These are phyloP conservation scores for Grapholita molesta DNA, from an alignment of 1,140 invertebrate species.

Conservation along the genomic window DNA sequence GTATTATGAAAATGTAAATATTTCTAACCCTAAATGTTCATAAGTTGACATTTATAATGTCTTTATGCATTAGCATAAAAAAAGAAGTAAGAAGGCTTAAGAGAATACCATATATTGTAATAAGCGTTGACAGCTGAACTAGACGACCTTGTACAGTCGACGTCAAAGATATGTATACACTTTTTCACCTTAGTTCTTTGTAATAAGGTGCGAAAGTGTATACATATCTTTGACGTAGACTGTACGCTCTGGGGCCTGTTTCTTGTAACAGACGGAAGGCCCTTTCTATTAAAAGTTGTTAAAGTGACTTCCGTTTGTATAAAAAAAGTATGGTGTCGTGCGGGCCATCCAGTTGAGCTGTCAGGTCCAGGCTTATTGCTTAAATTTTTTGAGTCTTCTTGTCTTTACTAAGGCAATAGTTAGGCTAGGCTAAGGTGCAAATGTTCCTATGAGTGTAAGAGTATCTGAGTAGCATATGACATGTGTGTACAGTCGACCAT, in stretches of 20 bases:
- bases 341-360: too few species aligned
- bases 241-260: too few species aligned
- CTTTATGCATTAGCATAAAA: not conserved
- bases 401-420: slow-evolving; percentile 3
- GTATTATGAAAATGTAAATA: not conserved
- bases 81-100: not conserved
- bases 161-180: too few species aligned
- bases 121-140: not conserved
- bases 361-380: too few species aligned
- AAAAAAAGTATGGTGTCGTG: too few species aligned
- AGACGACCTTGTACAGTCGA: not conserved
- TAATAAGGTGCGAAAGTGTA: too few species aligned
- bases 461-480: slow-evolving; percentile 34
- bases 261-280: too few species aligned
- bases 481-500: slow-evolving; percentile 58
- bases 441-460: slow-evolving; percentile 73
- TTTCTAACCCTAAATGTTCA: not conserved
- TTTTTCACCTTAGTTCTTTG: too few species aligned
- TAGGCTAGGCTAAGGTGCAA: slow-evolving; percentile 67
- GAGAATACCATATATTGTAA: not conserved
- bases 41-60: not conserved
- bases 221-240: too few species aligned
- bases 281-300: too few species aligned
- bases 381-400: not conserved
- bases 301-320: too few species aligned